Conservation (phyloP, 2,113 vertebrate species). For the Upupa epops region DNA sequence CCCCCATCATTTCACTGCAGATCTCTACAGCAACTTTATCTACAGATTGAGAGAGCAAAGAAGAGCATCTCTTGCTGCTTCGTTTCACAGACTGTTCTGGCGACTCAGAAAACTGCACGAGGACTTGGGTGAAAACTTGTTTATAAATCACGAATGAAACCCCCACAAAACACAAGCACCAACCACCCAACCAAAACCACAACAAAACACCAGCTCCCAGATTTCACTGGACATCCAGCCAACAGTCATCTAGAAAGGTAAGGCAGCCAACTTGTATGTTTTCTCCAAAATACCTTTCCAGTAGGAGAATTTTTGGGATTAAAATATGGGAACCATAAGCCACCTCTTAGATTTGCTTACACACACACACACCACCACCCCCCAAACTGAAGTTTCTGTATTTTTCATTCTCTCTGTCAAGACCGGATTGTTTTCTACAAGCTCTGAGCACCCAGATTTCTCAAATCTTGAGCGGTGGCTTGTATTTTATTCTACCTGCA, state of each 20-base stretch:
- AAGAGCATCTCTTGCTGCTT: neutral
- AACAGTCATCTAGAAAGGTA: neutral
- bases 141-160: neutral
- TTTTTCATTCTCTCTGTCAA: neutral
- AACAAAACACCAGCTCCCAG: neutral
- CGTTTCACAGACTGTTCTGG: neutral
- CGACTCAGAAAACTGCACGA: neutral
- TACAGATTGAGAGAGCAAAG: neutral
- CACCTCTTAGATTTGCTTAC: neutral
- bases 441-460: neutral
- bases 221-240: neutral
- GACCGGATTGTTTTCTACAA: neutral
- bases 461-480: rapidly evolving
- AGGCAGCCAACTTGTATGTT: neutral
- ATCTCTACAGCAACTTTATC: neutral
- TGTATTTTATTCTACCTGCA: neutral
- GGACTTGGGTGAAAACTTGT: neutral
- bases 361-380: no score
- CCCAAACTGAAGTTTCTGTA: rapidly evolving
- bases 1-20: neutral
- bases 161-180: neutral
- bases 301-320: neutral
- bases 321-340: neutral
- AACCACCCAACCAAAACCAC: neutral
- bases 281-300: neutral